A percentile compares a stretch with the other conserved stretches of the same genome.
Evolutionary conservation across 2,113 vertebrate species (phyloP).

Genomic region (Tiliqua scincoides): DNA sequence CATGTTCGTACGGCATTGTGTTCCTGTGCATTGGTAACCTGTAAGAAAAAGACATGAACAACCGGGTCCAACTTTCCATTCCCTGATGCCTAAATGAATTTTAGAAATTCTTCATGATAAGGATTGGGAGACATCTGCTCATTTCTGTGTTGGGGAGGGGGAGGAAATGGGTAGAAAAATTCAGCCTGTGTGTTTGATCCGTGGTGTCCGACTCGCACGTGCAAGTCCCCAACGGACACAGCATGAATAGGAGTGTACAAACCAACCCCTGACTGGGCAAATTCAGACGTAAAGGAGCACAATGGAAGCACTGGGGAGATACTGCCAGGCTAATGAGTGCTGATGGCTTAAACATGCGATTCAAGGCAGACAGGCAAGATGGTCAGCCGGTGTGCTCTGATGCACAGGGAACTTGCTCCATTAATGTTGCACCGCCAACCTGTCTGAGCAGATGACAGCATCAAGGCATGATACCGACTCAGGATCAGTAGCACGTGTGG

Average conservation of each 20-base stretch:
- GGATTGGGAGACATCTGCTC: neutral
- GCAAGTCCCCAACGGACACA: neutral
- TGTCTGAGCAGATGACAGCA: neutral
- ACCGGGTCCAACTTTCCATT: neutral
- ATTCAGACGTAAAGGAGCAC: neutral
- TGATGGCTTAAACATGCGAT: neutral
- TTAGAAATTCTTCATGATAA: neutral
- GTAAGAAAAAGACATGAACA: neutral
- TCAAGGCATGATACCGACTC: neutral
- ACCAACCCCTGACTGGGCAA: no score
- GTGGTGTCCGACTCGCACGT: neutral
- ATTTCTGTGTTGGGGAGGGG: neutral
- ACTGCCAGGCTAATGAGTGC: neutral
- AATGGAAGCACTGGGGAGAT: no score
- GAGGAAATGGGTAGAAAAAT: neutral
- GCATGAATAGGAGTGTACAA: neutral
- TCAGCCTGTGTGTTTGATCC: neutral
- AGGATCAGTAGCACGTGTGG: neutral
- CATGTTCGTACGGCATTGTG: neutral
- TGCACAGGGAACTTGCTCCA: neutral
- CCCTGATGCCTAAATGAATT: neutral
- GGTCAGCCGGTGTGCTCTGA: neutral
- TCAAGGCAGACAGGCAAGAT: neutral
- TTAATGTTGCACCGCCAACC: neutral
- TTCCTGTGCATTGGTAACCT: neutral